Conservation (phyloP, 1,140 invertebrate species). For the Bilobella aurantiaca region DNA sequence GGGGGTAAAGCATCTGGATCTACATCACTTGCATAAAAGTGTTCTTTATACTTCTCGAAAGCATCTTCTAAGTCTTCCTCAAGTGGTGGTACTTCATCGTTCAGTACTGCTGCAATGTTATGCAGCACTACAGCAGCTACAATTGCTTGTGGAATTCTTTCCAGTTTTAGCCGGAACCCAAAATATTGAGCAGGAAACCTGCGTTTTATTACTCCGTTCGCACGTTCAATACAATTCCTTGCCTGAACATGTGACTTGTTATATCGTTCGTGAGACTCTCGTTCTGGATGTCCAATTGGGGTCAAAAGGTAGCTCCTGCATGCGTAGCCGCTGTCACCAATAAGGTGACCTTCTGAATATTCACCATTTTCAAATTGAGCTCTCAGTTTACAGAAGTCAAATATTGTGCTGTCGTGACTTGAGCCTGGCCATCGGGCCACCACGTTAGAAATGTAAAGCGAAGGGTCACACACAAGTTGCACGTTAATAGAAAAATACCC, state of each 20-base stretch:
- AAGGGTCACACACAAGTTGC: slow-evolving; percentile 38
- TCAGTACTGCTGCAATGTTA: slow-evolving; percentile 10
- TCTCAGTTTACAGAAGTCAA: slow-evolving; percentile 27
- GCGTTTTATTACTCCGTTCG: slow-evolving; percentile 14
- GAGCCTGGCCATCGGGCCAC: background rate
- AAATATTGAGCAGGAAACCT: slow-evolving; percentile 12
- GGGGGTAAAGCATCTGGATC: background rate
- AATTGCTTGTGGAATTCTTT: slow-evolving; percentile 5
- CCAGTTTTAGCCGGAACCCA: slow-evolving; percentile 13
- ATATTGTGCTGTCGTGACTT: slow-evolving; percentile 1
- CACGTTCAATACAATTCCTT: slow-evolving; percentile 14
- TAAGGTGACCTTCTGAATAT: background rate
- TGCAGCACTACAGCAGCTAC: slow-evolving; percentile 12
- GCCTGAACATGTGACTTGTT: slow-evolving; percentile 6
- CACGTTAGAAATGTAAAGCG: slow-evolving; percentile 21
- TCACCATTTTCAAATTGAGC: slow-evolving; percentile 36
- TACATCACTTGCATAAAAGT: background rate
- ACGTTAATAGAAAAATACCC: slow-evolving; percentile 42
- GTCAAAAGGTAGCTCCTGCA: slow-evolving; percentile 4
- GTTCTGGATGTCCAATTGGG: background rate
- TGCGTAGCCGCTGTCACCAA: slow-evolving; percentile 10
- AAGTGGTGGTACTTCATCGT: slow-evolving; percentile 10
- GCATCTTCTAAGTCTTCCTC: slow-evolving; percentile 2
- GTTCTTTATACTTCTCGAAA: background rate
- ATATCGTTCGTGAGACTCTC: background rate